Base-by-base conservation (phyloP, 1,140 invertebrate genomes). In the Andricus grossulariae region DNA sequence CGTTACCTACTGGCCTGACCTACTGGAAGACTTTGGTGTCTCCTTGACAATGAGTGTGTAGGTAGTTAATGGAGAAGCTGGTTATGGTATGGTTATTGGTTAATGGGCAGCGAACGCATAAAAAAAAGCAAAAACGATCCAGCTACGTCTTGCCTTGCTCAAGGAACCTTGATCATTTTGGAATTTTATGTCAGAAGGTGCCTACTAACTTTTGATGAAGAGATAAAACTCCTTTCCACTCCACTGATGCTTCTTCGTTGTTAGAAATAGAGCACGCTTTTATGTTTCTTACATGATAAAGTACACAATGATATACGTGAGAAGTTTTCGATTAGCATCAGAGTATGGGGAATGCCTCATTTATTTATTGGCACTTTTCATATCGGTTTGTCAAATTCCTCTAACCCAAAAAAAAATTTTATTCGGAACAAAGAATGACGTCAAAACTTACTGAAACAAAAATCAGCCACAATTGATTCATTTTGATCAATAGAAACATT, bases 1-100 rank as follows among this genome's bases (percentile, higher is more conserved):
- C 79, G 83, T 84, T 82, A 84, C 75, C 81, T 74, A 77, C 79
- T 84, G 2, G 25, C 25, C 25, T 18, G 25, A 19, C 49, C 70
- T 49, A 71, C 39, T 45, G 18, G 18, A 18, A 11, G 11, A 60
- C 6, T 32, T 32, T 32, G 57, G 21, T 39, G 15, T 32, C 25
- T 16, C 60, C n/a, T 39, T 39, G 39, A 45, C 25, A 32, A 32
- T 32, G 32, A 66, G 32, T 39, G 32, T 13, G 32, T 66, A 32
- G 55, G 55, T 66, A 66, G 21, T 66, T 66, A 66, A 66, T 66
- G 60, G 60, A 66, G 39, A 45, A 45, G 39, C 39, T 45, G 39
- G 6, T 8, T 45, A 45, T 45, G 39, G 39, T 45, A 45, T 45
- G 39, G 39, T 11, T 10, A 45, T 1, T 10, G 39, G 39, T 11